phyloP scores from a whole-genome alignment of 1,140 invertebrate species.

The Coboldia fuscipes region DNA sequence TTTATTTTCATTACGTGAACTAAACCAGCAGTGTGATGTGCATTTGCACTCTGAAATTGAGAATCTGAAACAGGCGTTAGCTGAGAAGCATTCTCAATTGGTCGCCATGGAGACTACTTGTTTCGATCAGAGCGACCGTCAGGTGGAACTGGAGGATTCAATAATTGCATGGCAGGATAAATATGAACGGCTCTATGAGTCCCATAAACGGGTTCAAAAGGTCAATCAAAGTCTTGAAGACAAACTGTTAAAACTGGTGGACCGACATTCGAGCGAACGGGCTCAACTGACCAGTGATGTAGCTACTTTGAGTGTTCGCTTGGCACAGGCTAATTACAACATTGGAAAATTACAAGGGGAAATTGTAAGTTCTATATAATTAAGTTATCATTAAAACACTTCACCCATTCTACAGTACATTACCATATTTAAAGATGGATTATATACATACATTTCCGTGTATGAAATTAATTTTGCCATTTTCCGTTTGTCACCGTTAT shows the following conservation, averaged over 20 bases:
- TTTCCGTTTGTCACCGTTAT: no score
- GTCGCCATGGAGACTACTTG: constrained; percentile 69
- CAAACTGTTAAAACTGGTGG: constrained; percentile 79
- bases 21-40: constrained; percentile 25
- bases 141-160: constrained; percentile 64
- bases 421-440: no score
- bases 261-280: constrained; percentile 83
- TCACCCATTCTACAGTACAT: no score
- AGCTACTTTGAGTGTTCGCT: constrained; percentile 59
- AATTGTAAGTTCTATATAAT: constrained; percentile 46
- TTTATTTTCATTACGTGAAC: no score
- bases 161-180: constrained; percentile 74
- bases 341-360: constrained; percentile 75
- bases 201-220: constrained; percentile 82
- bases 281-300: constrained; percentile 68
- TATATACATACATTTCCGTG: no score
- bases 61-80: constrained; percentile 54
- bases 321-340: constrained; percentile 72
- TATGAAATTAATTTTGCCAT: no score
- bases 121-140: constrained; percentile 52
- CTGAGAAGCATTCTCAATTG: constrained; percentile 64
- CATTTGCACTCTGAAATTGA: constrained; percentile 68
- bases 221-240: constrained; percentile 91
- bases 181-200: constrained; percentile 79
- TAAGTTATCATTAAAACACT: no score